phyloP scores from a whole-genome alignment of 2,113 vertebrate genomes.

The Abramis brama region DNA sequence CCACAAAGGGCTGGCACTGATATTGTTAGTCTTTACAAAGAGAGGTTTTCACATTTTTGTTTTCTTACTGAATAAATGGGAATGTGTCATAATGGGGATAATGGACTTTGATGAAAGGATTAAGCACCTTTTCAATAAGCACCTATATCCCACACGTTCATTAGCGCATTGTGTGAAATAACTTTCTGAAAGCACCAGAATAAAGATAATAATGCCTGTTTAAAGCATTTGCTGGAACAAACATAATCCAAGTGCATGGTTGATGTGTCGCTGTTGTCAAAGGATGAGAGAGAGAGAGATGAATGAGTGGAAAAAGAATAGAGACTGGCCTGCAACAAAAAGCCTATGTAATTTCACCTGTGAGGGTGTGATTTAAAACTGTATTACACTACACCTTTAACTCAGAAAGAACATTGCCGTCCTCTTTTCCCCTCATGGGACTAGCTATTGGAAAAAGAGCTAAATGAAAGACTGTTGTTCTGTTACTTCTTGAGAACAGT shows the following conservation, averaged over 20 bases:
- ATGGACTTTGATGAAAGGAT: constrained; percentile 43
- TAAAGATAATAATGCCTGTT: constrained; percentile 6
- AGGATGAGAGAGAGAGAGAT: not conserved
- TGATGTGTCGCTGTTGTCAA: constrained; percentile 17
- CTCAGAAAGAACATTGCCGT: constrained; percentile 29
- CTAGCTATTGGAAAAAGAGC: constrained; percentile 1
- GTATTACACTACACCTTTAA: constrained; percentile 5
- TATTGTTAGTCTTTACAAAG: constrained; percentile 31
- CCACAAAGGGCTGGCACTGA: constrained; percentile 26
- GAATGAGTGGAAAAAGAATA: not conserved
- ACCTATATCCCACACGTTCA: constrained; percentile 33
- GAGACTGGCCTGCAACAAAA: not conserved
- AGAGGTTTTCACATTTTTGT: constrained; percentile 20
- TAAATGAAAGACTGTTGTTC: constrained; percentile 23
- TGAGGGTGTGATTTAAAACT: constrained; percentile 31
- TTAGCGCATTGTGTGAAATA: constrained; percentile 24
- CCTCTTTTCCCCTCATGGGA: constrained; percentile 1
- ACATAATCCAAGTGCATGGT: constrained; percentile 34
- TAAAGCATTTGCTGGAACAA: constrained; percentile 35
- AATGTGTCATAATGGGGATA: constrained; percentile 38
- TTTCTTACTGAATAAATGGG: constrained; percentile 35
- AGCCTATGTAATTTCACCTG: constrained; percentile 14
- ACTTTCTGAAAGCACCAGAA: not conserved
- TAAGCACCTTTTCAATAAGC: constrained; percentile 35
- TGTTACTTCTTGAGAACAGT: not conserved